Conservation (phyloP, 1,140 invertebrate genomes). For the Globodera rostochiensis region DNA sequence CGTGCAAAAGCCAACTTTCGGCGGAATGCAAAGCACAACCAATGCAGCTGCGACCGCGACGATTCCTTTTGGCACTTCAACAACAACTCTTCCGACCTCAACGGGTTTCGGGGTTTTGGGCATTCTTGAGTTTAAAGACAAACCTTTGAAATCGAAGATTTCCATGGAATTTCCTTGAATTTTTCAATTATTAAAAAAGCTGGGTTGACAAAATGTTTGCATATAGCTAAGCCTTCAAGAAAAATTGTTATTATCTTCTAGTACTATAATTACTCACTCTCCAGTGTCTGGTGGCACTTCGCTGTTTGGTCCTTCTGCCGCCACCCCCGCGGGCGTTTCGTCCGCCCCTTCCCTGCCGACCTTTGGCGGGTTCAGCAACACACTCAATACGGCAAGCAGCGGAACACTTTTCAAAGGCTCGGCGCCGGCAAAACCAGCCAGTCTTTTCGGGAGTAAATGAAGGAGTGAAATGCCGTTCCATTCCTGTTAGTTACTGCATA, state of each 20-base stretch:
- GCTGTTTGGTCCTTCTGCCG: neutral
- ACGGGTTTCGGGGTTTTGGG: neutral
- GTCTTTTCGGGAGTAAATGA: conserved; percentile 18
- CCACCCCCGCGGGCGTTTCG: conserved; percentile 3
- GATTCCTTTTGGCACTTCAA: conserved; percentile 3
- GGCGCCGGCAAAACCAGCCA: conserved; percentile 5
- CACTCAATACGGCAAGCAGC: conserved; percentile 25
- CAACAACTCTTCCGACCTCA: neutral
- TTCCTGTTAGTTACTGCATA: neutral
- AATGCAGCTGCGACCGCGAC: neutral
- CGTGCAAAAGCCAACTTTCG: conserved; percentile 6
- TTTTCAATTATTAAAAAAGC: too few relatives aligned
- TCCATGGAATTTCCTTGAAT: too few relatives aligned
- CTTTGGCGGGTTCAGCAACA: conserved; percentile 15
- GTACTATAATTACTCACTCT: neutral
- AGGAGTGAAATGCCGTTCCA: neutral
- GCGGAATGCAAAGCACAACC: conserved; percentile 3
- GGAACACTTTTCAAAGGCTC: conserved; percentile 26
- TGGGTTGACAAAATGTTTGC: too few relatives aligned
- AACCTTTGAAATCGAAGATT: too few relatives aligned
- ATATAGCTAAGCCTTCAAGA: too few relatives aligned
- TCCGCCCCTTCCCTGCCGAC: neutral
- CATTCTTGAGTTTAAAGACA: too few relatives aligned
- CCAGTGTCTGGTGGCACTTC: neutral
- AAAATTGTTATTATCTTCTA: too few relatives aligned